Conservation (phyloP, 2,888 invertebrate species). For the Xiphydria camelus region DNA sequence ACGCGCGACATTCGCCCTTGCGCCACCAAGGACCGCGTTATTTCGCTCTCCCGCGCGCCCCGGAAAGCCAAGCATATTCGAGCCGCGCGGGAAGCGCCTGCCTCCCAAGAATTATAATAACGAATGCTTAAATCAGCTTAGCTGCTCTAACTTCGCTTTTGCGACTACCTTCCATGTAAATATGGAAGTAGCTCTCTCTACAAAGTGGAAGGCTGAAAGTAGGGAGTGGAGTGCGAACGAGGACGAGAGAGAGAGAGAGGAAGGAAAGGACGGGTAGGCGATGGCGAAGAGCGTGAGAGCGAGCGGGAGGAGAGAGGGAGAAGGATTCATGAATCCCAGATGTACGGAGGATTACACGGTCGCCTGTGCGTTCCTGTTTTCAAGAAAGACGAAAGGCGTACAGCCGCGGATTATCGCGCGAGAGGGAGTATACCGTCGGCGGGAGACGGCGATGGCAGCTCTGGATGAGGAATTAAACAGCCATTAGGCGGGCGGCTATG, state of each 20-base stretch:
- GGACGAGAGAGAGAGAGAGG: constrained; percentile 33
- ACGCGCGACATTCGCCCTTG: constrained; percentile 1
- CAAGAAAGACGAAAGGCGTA: constrained; percentile 27
- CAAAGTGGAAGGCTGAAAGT: constrained; percentile 25
- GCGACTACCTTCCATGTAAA: constrained; percentile 52
- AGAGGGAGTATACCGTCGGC: constrained; percentile 31
- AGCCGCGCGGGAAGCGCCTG: constrained; percentile 35
- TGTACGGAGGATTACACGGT: constrained; percentile 51
- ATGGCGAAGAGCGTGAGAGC: constrained; percentile 21
- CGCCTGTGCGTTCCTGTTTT: constrained; percentile 45
- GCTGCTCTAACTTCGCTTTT: constrained; percentile 52
- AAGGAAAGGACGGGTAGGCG: constrained; percentile 12
- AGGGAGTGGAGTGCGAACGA: constrained; percentile 23
- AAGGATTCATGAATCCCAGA: constrained; percentile 54
- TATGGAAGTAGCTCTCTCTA: constrained; percentile 52
- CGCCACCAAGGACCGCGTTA: constrained; percentile 5
- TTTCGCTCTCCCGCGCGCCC: constrained; percentile 19
- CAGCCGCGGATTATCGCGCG: constrained; percentile 41
- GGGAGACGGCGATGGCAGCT: not conserved
- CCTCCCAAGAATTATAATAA: constrained; percentile 56
- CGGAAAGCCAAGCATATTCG: constrained; percentile 35
- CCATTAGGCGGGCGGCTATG: not conserved
- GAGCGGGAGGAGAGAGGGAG: not conserved
- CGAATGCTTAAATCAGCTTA: constrained; percentile 57
- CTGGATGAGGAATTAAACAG: not conserved